Evolutionary conservation across 2,888 invertebrate genomes (phyloP), one percentile per base, ranked within the genome.

Genomic region (Crioceris asparagi): DNA sequence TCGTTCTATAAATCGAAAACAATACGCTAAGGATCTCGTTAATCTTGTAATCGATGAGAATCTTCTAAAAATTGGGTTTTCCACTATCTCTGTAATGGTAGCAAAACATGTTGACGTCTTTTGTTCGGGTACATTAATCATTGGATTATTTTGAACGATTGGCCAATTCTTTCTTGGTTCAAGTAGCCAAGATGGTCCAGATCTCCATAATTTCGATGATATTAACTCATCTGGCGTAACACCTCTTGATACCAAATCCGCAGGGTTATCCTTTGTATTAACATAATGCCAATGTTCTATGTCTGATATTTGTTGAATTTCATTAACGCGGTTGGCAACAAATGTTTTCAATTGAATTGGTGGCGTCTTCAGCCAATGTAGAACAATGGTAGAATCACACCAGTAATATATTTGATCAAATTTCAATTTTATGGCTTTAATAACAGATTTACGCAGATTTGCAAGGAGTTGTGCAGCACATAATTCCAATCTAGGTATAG

Each of bases 371-470:
- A 44, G 11, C 44, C 44, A 44, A 3, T 32, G 33, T 12, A 44
- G 23, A 6, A 39, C 39, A 8, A 43, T 43, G 3, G 41, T 41
- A 3, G 43, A 43, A 35, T 43, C 40, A 2, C 41, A 27, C 44
- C 44, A 44, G 16, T 17, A 42, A 31, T 29, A 32, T 10, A 37
- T 21, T 10, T 31, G 15, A n/a, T 42, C 30, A 17, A 39, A 23
- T 32, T 35, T 16, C 11, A 29, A 29, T 11, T 5, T 11, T 5
- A 29, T 7, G 5, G 29, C 6, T 11, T 29, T 5, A 8, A 6
- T n/a, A n/a, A 11, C 29, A 6, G 11, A 5, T 6, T 29, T 11
- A 6, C 6, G 11, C 11, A 29, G 6, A 21, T 10, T 6, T 21
- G 21, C 21, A 6, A 21, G 21, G 7, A 21, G 10, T 7, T 7